Base-by-base conservation (phyloP, 2,113 vertebrate species). In the Poicephalus meyeri region DNA sequence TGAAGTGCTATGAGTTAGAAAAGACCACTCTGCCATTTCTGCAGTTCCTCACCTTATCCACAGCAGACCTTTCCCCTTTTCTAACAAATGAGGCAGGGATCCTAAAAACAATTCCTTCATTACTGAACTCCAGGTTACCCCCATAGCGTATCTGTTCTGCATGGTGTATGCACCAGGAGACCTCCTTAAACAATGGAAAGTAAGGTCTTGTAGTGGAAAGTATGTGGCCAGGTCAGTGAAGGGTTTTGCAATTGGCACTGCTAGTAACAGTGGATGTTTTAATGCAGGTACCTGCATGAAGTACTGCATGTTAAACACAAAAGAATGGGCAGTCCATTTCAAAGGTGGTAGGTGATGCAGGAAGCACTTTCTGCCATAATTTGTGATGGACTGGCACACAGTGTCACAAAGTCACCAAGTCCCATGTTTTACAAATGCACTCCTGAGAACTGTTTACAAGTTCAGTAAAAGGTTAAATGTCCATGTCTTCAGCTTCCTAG, bases 11-110 rank as follows among this genome's bases (percentile, higher is more conserved):
- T 46, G 47, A 11, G n/a, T 24, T 14, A 37, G 35, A 39, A 35
- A 55, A 73, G 35, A 28, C 18, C 0, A 0, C 76, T 46, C 20
- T 63, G 37, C 69, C 0, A 0, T 53, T 52, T 31, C 26, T 82
- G 50, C 33, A 69, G 41, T 78, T 52, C 49, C 29, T 82, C 19
- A 47, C 21, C 31, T 47, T 81, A 35, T 21, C 33, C 35, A 16
- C n/a, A 39, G 11, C 37, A 64, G 35, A 55, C 16, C 19, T 58
- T 68, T 82, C n/a, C 19, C 8, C 23, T 28, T 49, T 39, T 24
- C 29, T 74, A 74, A 80, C 31, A 52, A 47, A 42, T 19, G n/a
- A 74, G 20, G 35, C 33, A 46, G 50, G 17, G 28, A 16, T 74
- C 37, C 53, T 44, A 6, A 52, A 69, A 61, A 0, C 12, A 78